Evolutionary conservation across 30 jellyfish, hydroid and myxozoan species (phyloP).

Genomic region (Pseudorhiza aurosa): DNA sequence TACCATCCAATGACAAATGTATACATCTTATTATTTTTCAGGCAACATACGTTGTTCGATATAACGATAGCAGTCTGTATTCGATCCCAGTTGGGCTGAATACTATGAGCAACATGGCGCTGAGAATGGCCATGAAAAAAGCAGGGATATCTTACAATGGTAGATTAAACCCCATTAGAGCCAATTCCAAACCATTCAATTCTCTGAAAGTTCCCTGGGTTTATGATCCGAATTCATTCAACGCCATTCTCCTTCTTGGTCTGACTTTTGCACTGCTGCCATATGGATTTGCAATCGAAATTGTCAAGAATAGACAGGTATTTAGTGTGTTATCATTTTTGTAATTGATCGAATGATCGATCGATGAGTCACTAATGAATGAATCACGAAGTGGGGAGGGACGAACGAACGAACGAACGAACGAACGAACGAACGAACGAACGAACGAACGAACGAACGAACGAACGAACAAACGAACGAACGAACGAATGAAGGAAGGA

Average conservation of each 20-base stretch:
- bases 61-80: conserved; percentile 69
- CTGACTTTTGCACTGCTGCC: conserved; percentile 72
- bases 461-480: neutral
- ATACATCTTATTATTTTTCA: too few relatives aligned
- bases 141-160: conserved; percentile 45
- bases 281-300: conserved; percentile 72
- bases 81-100: conserved; percentile 86
- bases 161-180: conserved; percentile 31
- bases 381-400: too few relatives aligned
- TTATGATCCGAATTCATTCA: conserved; percentile 56
- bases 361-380: too few relatives aligned
- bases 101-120: conserved; percentile 68
- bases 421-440: neutral
- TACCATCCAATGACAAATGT: neutral
- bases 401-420: neutral
- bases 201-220: conserved; percentile 61
- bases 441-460: neutral
- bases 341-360: too few relatives aligned
- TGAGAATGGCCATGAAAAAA: conserved; percentile 49
- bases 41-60: conserved; percentile 60
- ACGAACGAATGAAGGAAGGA: neutral
- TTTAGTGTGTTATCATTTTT: too few relatives aligned
- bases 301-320: conserved; percentile 77
- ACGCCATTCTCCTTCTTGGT: conserved; percentile 70
- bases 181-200: conserved; percentile 60